Conservation (phyloP, 2,797 vertebrate genomes). For the Botia kubotai region DNA sequence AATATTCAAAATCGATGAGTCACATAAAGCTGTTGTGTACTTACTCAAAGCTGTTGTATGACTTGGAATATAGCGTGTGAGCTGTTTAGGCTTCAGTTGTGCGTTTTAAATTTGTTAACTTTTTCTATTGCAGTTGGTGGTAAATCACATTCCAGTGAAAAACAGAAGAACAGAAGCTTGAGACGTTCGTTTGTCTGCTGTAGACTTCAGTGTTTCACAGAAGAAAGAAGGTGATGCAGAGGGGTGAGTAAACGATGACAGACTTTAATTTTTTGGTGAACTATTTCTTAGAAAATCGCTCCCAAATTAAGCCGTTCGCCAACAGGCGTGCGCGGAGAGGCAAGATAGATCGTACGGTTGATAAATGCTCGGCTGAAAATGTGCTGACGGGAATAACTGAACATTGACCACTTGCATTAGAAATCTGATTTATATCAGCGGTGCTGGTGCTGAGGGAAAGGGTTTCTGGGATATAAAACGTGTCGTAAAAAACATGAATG, state of each 20-base stretch:
- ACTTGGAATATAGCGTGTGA: background rate
- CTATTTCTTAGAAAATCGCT: conserved; percentile 72
- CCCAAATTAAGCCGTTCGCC: conserved; percentile 76
- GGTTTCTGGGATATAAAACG: conserved; percentile 66
- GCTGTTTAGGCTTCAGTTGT: background rate
- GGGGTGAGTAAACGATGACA: conserved; percentile 26
- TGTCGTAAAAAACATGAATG: conserved; percentile 58
- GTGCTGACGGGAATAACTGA: conserved; percentile 76
- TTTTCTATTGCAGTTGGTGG: background rate
- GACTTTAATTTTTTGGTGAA: background rate
- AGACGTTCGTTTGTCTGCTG: background rate
- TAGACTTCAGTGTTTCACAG: background rate
- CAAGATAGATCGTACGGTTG: conserved; percentile 76
- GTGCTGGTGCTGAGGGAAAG: conserved; percentile 22
- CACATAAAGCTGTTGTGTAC: background rate
- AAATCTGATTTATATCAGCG: conserved; percentile 77
- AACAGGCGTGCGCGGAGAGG: conserved; percentile 67
- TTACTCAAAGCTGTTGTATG: background rate
- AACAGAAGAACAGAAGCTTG: too few species aligned
- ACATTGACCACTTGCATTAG: conserved; percentile 76
- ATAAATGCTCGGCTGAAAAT: conserved; percentile 79
- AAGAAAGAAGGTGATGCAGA: background rate
- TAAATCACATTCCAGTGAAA: background rate
- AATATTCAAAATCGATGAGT: background rate
- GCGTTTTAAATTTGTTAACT: background rate